Base-by-base conservation (phyloP, 2,888 invertebrate genomes). In the Ichneumon xanthorius region DNA sequence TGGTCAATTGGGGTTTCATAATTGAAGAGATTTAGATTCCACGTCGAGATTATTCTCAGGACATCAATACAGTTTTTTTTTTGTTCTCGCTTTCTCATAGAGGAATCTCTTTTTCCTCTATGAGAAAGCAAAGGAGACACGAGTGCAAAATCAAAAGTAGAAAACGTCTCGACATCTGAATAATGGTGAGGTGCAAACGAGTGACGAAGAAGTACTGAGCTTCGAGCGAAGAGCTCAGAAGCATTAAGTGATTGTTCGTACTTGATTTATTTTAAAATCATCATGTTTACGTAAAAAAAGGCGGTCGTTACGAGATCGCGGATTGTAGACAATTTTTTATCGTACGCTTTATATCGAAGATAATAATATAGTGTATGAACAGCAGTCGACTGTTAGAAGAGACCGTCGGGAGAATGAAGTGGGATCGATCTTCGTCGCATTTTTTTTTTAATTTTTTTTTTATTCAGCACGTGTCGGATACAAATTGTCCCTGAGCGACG, bases 1-100 rank as follows among this genome's bases (percentile, higher is more conserved):
- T 58, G 50, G 26, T 14, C 9, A 30, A 26, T 37, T 61, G n/a
- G 9, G 40, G 7, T 40, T 37, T 26, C 79, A 79, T 80, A 1
- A n/a, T 33, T 16, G n/a, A 33, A 26, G 30, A 0, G 14, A n/a
- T 0, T n/a, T 63, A 14, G 48, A 30, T 30, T 30, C 58, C n/a
- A 63, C 30, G 7, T 19, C 26, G 45, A 16, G 14, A n/a, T n/a
- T 40, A 40, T 48, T 19, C 55, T 26, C 26, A 19, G 9, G 33
- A 37, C 37, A 14, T 68, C 68, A 48, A 19, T 55, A 14, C 40
- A 58, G 48, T 1, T 40, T 40, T 40, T 40, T 40, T 40, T 40
- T 48, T 14, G 2, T 45, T 16, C 16, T 48, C 45, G 45, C 14
- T 48, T 48, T 48, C 45, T 48, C 45, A 48, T 48, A 48, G 45